These are phyloP conservation scores for Lutjanus campechanus DNA, from an alignment of 2,797 vertebrate species.

Conservation along the genomic window DNA sequence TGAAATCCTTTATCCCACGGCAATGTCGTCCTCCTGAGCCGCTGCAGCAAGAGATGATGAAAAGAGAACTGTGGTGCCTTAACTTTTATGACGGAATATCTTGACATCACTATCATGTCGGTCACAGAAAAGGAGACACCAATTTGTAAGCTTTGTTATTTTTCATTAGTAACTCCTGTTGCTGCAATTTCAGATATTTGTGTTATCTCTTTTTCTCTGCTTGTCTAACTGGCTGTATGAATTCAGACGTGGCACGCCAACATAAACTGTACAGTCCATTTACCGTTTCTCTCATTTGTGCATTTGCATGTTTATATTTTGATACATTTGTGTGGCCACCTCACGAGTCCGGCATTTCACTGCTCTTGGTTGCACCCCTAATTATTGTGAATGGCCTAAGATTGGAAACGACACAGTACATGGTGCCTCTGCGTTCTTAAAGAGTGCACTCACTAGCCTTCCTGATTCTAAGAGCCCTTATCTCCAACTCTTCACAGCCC, in stretches of 20 bases:
- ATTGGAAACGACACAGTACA: slow-evolving; percentile 27
- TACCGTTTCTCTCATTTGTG: not conserved
- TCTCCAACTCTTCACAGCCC: slow-evolving; percentile 3
- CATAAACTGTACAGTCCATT: slow-evolving; percentile 26
- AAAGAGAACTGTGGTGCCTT: not conserved
- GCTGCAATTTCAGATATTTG: slow-evolving; percentile 17
- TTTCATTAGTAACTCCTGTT: slow-evolving; percentile 8
- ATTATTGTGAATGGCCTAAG: slow-evolving; percentile 23
- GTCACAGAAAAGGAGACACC: slow-evolving; percentile 14
- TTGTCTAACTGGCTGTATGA: slow-evolving; percentile 26
- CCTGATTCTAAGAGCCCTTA: slow-evolving; percentile 34
- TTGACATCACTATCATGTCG: slow-evolving; percentile 13
- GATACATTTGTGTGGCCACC: slow-evolving; percentile 9
- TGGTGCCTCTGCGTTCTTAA: slow-evolving; percentile 11
- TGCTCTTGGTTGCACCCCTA: slow-evolving; percentile 27
- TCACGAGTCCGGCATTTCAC: slow-evolving; percentile 12
- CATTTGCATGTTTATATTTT: slow-evolving; percentile 34
- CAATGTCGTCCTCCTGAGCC: not conserved
- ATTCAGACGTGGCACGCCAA: slow-evolving; percentile 1
- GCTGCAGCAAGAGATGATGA: not conserved
- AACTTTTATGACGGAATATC: slow-evolving; percentile 21
- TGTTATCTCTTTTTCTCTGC: slow-evolving; percentile 8
- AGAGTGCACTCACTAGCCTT: slow-evolving; percentile 18
- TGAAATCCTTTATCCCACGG: slow-evolving; percentile 27
- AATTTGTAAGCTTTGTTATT: slow-evolving; percentile 21